Base-by-base conservation (phyloP, 2,888 invertebrate species). In the Cordilura impudica region DNA sequence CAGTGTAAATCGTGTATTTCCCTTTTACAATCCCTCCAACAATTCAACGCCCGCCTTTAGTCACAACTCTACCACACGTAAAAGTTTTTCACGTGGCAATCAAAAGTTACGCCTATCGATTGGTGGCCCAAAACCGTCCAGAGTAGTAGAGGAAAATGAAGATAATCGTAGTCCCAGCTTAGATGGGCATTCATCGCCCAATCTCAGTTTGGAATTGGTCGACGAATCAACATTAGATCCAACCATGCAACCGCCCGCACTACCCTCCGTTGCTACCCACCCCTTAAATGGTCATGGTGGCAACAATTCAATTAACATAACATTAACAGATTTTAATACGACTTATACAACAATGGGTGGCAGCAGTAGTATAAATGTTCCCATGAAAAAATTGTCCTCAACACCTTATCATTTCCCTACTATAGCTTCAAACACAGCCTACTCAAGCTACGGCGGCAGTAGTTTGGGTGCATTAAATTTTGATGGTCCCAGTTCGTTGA, bases 1-100 rank as follows among this genome's bases (percentile, higher is more conserved):
- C 39, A 97, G 97, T 90, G 91, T 97, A 83, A 95, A 93, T 86
- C 94, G 95, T 89, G 94, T 96, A 43, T 93, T 94, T 85, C 96
- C 96, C 2, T 93, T 95, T 84, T 94, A 94, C 23, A 93, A 93
- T 58, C 87, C 88, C 47, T 83, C 86, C 39, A 86, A 87, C 78
- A 83, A 85, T 21, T 83, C 86, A 47, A 82, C 86, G 35, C 82
- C 85, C 23, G 84, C 83, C 71, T 94, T 94, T 84, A 91, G 91
- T 81, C 93, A 93, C 82, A 93, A 94, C 80, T 93, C 93, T 86
- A 93, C 93, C 63, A 90, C 93, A 71, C 91, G 95, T 53, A 94
- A 94, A 86, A 95, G 94, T 87, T 95, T 95, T 85, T 93, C 93
- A 10, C 86, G 89, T 12, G 89, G 89, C 45, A 88, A 87, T 81